Evolutionary conservation across 2,888 invertebrate species (phyloP).

Genomic region (Philereme vetulata): DNA sequence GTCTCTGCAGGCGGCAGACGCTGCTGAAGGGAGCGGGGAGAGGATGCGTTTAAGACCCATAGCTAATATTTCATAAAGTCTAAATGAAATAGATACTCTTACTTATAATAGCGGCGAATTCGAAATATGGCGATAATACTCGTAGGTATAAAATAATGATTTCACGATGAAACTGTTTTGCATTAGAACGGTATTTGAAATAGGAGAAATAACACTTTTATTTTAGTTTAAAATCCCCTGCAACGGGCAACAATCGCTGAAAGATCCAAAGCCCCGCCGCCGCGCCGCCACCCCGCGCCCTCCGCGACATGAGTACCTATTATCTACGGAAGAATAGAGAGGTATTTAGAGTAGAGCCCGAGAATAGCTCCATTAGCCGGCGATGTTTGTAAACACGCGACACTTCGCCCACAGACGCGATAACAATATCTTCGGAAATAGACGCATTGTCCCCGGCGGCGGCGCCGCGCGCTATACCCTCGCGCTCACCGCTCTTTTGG

Average conservation of each 20-base stretch:
- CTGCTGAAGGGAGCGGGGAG: too few relatives aligned
- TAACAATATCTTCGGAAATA: slow-evolving; percentile 37
- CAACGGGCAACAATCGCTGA: slow-evolving; percentile 4
- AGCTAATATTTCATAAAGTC: too few relatives aligned
- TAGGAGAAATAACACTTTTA: slow-evolving; percentile 12
- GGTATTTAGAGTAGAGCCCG: slow-evolving; percentile 35
- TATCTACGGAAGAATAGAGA: slow-evolving; percentile 40
- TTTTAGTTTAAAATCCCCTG: slow-evolving; percentile 1
- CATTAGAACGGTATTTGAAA: too few relatives aligned
- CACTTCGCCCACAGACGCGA: slow-evolving; percentile 32
- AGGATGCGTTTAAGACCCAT: too few relatives aligned
- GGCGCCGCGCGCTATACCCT: slow-evolving; percentile 28
- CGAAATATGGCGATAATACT: too few relatives aligned
- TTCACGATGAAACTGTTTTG: too few relatives aligned
- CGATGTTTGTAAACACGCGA: slow-evolving; percentile 69
- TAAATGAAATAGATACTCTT: too few relatives aligned
- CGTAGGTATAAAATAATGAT: too few relatives aligned
- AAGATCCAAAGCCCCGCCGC: slow-evolving; percentile 7
- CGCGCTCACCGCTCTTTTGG: slow-evolving; percentile 36
- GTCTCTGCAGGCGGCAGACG: too few relatives aligned
- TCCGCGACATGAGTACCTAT: slow-evolving; percentile 10
- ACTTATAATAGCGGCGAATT: too few relatives aligned
- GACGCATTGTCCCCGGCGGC: slow-evolving; percentile 45
- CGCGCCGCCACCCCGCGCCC: background rate
- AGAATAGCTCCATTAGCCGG: slow-evolving; percentile 71